Percentiles rank a stretch among this genome's conserved stretches.
Conservation (phyloP, 92 coral and sea anemone genomes). For the Virgularia gustaviana region DNA sequence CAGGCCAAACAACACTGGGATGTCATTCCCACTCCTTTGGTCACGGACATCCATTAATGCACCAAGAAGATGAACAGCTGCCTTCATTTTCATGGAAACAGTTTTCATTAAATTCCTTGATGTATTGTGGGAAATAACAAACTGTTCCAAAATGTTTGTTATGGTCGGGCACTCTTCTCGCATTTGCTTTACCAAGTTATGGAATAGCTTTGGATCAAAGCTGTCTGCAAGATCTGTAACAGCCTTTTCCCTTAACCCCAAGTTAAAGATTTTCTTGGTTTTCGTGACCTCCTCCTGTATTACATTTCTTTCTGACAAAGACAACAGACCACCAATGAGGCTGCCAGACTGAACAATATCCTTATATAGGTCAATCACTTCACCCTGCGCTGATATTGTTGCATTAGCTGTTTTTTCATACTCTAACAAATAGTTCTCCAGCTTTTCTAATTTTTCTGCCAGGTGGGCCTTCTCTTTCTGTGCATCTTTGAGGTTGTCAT, state of each 20-base stretch:
- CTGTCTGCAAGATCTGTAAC: conserved; percentile 26
- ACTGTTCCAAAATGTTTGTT: conserved; percentile 3
- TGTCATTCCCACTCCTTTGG: conserved; percentile 29
- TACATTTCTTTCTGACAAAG: too few relatives aligned
- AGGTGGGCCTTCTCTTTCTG: too few relatives aligned
- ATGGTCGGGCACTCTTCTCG: conserved; percentile 23
- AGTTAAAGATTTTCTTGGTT: too few relatives aligned
- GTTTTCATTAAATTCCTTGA: conserved; percentile 17
- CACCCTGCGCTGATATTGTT: too few relatives aligned
- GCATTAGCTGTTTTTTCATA: too few relatives aligned
- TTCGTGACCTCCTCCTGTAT: too few relatives aligned
- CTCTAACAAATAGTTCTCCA: too few relatives aligned
- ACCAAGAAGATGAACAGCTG: conserved; percentile 29
- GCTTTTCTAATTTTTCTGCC: too few relatives aligned
- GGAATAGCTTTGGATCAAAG: conserved; percentile 26
- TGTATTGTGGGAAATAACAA: conserved; percentile 14
- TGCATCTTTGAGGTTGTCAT: too few relatives aligned
- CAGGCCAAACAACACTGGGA: conserved; percentile 39
- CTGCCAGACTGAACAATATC: too few relatives aligned
- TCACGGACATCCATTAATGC: conserved; percentile 41
- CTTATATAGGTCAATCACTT: too few relatives aligned
- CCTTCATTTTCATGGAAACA: conserved; percentile 27
- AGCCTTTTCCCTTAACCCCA: conserved; percentile 17
- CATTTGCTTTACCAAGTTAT: conserved; percentile 12
- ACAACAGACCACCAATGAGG: too few relatives aligned